Evolutionary conservation across 2,797 vertebrate species (phyloP).

Genomic region (Adelosebastes latens): DNA sequence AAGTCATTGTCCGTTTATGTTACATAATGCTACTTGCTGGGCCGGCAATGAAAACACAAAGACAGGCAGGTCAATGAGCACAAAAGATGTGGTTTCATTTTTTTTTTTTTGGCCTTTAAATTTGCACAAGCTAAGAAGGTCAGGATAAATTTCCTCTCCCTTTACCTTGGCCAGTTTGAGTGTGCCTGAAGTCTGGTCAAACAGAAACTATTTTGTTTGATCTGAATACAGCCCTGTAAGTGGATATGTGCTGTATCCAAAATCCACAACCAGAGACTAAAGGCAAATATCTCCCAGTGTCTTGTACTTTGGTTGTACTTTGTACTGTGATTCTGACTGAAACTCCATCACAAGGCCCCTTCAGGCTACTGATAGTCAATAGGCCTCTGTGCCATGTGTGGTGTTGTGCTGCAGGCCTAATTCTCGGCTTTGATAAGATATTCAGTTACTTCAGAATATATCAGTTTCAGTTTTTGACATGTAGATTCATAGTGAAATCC

Average conservation of each 20-base stretch:
- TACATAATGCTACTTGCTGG: neutral
- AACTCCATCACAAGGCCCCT: slow-evolving; percentile 58
- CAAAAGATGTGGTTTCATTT: neutral
- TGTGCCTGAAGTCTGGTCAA: slow-evolving; percentile 37
- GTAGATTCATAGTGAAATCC: slow-evolving; percentile 24
- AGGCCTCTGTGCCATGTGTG: slow-evolving; percentile 47
- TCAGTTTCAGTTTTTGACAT: slow-evolving; percentile 53
- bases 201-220: slow-evolving; percentile 51
- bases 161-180: slow-evolving; percentile 24
- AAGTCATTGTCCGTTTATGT: neutral
- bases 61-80: neutral
- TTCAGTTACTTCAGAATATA: slow-evolving; percentile 63
- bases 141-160: slow-evolving; percentile 23
- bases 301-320: slow-evolving; percentile 49
- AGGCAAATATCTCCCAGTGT: slow-evolving; percentile 52
- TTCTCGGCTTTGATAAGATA: slow-evolving; percentile 64
- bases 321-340: slow-evolving; percentile 57
- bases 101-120: neutral
- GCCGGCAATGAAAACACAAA: neutral
- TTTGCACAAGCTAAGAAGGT: slow-evolving; percentile 7
- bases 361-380: slow-evolving; percentile 60
- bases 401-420: slow-evolving; percentile 65
- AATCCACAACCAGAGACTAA: slow-evolving; percentile 46
- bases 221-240: slow-evolving; percentile 44
- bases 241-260: slow-evolving; percentile 41